Evolutionary conservation across 2,113 vertebrate genomes (phyloP), one percentile per base, ranked within the genome.

Genomic region (Quiscalus mexicanus): DNA sequence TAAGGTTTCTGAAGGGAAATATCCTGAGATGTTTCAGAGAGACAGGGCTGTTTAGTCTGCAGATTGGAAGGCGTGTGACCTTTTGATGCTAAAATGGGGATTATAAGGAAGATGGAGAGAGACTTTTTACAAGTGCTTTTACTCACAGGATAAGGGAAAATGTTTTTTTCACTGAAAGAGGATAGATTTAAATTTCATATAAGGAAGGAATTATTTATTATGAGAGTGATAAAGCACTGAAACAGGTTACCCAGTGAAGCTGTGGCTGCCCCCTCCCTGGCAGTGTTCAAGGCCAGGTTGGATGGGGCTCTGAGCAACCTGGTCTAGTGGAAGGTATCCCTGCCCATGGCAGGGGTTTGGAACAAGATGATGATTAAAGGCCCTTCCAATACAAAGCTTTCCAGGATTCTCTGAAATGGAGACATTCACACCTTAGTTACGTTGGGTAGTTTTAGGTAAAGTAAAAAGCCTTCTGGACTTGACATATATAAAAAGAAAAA

Each of bases 291-390:
- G 39, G 25, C 5, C 39, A 55, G 12, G 30, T 0, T 80, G 3
- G 58, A 59, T 9, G 6, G 24, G 37, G 17, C 31, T 69, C 10
- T 4, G 45, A 76, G 19, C 49, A 79, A n/a, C 2, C 15, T 50
- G 39, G 2, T 24, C 10, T 30, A 4, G 19, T 17, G 4, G 17
- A 55, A 64, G 24, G 3, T 14, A 23, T 50, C 47, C 11, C 33
- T 76, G 28, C 1, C 33, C 4, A 8, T 4, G 9, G 41, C 68
- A 74, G 31, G 8, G 28, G 10, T 0, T 0, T 37, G 49, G 24
- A 77, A 69, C 9, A 24, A 25, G 14, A 49, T 39, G 23, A 45
- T 13, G 19, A 56, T 65, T 52, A 73, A 58, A 28, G n/a, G 45
- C 6, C 7, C 5, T 89, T 80, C 23, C 33, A 93, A 71, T 10